Evolutionary conservation across 2,113 vertebrate species (phyloP), one percentile per base, ranked within the genome.

Genomic region (Dolichotis patagonum): DNA sequence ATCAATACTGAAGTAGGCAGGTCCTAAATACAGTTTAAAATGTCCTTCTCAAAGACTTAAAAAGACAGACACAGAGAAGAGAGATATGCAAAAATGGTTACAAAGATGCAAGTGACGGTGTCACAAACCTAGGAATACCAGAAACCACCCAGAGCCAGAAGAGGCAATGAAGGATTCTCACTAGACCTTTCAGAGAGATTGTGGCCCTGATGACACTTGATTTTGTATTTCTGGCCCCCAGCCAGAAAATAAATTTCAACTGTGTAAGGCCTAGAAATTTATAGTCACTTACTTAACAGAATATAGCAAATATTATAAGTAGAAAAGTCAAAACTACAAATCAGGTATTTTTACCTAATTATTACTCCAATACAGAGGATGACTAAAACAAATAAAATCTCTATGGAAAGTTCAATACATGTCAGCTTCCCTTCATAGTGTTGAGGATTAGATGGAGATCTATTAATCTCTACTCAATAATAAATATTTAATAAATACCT

Each of bases 321-420:
- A n/a, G 49, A 60, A 84, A 62, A 84, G 38, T 41, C 67, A 58
- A 88, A 88, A 92, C 58, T 71, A 81, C 20, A 95, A 91, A 88
- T 80, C 24, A 4, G 30, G 54, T 92, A 14, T 38, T 65, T 35
- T 65, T 65, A 65, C 32, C 56, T 86, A 41, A 58, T 32, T 89
- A 80, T 54, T 46, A 92, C 84, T 84, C 24, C n/a, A 96, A 73
- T 24, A 88, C 30, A 14, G 1, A n/a, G 46, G 81, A 26, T 85
- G 32, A 71, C n/a, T 69, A 78, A 84, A 94, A 88, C 24, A 86
- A 81, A 78, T 35, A 46, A 10, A 63, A 78, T 20, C 14, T 94
- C 38, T 84, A 69, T 46, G 1, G n/a, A 69, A 82, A 96, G 82
- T 32, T 26, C 30, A 35, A 67, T 67, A 58, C 14, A 52, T 41